Evolutionary conservation across 2,113 vertebrate species (phyloP).

Genomic region (Bothrops jararaca): DNA sequence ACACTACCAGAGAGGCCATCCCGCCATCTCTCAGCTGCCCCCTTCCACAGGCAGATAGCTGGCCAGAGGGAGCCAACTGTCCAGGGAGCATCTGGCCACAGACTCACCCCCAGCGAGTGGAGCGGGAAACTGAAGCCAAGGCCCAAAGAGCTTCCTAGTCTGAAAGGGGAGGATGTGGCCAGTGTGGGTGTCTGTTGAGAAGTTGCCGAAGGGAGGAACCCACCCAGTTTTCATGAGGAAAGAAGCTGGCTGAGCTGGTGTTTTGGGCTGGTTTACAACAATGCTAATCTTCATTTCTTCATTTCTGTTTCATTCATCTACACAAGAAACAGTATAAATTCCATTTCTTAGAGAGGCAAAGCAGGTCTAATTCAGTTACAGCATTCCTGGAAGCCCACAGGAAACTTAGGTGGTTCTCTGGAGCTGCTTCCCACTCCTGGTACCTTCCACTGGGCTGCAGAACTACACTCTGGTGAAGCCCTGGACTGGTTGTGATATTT

Average conservation of each 20-base stretch:
- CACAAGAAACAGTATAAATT: not conserved
- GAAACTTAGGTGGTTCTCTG: not conserved
- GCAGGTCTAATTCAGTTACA: not conserved
- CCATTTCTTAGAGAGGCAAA: not conserved
- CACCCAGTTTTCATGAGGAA: not conserved
- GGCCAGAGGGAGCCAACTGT: too few species aligned
- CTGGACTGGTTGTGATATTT: not conserved
- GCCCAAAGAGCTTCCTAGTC: too few species aligned
- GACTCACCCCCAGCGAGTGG: too few species aligned
- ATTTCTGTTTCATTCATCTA: not conserved
- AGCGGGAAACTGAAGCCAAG: too few species aligned
- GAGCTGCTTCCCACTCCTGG: not conserved
- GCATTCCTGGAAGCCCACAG: not conserved
- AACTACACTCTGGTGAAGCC: not conserved
- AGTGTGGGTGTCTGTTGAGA: not conserved
- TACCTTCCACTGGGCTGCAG: not conserved
- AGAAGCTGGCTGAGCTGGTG: not conserved
- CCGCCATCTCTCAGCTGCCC: not conserved
- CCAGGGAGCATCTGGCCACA: too few species aligned
- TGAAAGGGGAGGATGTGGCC: too few species aligned
- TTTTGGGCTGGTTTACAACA: not conserved
- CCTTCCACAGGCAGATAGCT: not conserved
- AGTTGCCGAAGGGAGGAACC: not conserved
- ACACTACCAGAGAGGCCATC: not conserved
- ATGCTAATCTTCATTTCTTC: not conserved